These are phyloP conservation scores for Bostrychus sinensis DNA, from an alignment of 2,113 vertebrate genomes.

Conservation along the genomic window DNA sequence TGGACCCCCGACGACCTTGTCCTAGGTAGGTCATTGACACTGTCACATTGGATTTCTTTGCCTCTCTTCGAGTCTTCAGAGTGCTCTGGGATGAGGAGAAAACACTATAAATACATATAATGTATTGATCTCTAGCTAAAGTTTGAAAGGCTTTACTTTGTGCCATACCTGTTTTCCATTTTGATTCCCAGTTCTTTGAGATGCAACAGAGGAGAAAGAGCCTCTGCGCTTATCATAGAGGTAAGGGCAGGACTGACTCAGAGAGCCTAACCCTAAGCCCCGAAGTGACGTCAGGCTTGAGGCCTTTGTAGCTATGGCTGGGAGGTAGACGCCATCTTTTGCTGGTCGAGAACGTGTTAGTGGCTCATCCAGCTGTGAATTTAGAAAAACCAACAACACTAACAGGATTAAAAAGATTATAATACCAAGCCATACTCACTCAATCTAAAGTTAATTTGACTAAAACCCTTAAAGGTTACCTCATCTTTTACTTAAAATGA, in stretches of 20 bases:
- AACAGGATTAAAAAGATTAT: no score
- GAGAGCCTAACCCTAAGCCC: constrained; percentile 27
- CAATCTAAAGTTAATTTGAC: no score
- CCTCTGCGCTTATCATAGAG: constrained; percentile 65
- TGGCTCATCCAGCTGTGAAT: constrained; percentile 55
- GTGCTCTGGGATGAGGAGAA: constrained; percentile 43
- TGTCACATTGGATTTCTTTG: constrained; percentile 76
- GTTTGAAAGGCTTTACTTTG: background rate
- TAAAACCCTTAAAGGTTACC: no score
- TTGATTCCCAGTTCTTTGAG: constrained; percentile 49
- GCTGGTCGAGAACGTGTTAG: constrained; percentile 8
- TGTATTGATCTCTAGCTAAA: background rate
- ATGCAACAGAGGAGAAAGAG: constrained; percentile 69
- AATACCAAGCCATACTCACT: no score
- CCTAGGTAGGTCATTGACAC: constrained; percentile 82
- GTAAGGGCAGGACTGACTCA: constrained; percentile 76
- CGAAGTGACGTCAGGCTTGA: constrained; percentile 51
- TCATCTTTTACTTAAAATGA: no score
- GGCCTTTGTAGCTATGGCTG: constrained; percentile 58
- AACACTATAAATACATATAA: background rate
- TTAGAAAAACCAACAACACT: background rate
- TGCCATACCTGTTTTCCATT: constrained; percentile 57
- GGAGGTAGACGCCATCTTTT: constrained; percentile 67
- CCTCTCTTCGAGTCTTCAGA: constrained; percentile 57
- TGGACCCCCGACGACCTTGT: constrained; percentile 50